Base-by-base conservation (phyloP, 2,113 vertebrate species). In the Osmerus eperlanus region DNA sequence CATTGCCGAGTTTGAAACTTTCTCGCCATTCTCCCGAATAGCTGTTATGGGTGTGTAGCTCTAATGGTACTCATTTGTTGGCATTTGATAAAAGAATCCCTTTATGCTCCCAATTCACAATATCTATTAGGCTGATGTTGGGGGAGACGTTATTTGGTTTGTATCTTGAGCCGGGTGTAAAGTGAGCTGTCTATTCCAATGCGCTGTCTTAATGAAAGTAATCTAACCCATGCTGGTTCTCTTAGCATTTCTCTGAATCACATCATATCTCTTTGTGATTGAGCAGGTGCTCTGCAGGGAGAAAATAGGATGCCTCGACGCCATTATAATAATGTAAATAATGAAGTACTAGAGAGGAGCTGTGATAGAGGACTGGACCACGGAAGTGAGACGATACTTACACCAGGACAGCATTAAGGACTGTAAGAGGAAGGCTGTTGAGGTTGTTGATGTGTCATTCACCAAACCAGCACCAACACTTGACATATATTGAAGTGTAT, bases 31-130 rank as follows among this genome's bases (percentile, higher is more conserved):
- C 58, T 41, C 56, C 29, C 58, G 58, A 21, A 28, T 76, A 71
- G 83, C 69, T 75, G 73, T 80, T 18, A 55, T 70, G 68, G 77
- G 83, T 73, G 82, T 76, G 55, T 78, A 70, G 74, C 85, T 87
- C 81, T 86, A 79, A 78, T 82, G 75, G 80, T 82, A 53, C 84
- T 73, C 73, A 32, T 76, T 66, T 77, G 82, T 88, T 81, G 84
- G 79, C 82, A 87, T 77, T 67, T 83, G 83, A 85, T 88, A 85
- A 87, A 83, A 68, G 86, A 11, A 85, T 86, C 79, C 70, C 78
- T 81, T 78, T 84, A 78, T 76, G 78, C 78, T 90, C 84, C 67
- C 82, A 72, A 86, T 84, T 84, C 78, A 67, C 62, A 70, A 78
- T 79, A 77, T 72, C 83, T 83, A 74, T 88, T 85, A 85, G 80